Conservation (phyloP, 2,888 invertebrate genomes). For the Eupithecia inturbata region DNA sequence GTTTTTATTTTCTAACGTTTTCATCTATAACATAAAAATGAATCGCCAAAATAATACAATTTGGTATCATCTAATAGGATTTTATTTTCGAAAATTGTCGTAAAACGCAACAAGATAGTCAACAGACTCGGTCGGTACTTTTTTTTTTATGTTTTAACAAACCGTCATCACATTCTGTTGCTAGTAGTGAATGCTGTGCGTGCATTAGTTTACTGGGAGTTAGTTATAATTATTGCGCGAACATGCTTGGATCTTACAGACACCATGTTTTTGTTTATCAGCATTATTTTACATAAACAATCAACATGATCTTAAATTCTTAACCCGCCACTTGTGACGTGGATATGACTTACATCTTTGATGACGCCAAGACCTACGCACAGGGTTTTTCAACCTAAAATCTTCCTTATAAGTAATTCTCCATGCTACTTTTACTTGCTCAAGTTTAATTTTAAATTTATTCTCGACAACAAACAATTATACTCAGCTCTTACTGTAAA, state of each 20-base stretch:
- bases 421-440: no score
- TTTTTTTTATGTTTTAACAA: background rate
- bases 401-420: no score
- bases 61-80: background rate
- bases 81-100: background rate
- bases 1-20: background rate
- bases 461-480: no score
- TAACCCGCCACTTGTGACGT: no score
- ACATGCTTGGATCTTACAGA: slow-evolving; percentile 44
- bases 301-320: no score
- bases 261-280: slow-evolving; percentile 66
- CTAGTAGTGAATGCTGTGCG: slow-evolving; percentile 11
- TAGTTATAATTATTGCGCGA: slow-evolving; percentile 59
- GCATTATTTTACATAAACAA: slow-evolving; percentile 39
- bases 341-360: no score
- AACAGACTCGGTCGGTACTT: background rate
- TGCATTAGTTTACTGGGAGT: slow-evolving; percentile 35
- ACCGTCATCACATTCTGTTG: slow-evolving; percentile 34
- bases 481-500: no score
- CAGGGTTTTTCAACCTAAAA: no score
- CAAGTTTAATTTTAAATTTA: no score
- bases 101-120: background rate
- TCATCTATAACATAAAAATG: background rate
- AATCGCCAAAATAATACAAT: background rate
- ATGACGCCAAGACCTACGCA: no score